A percentile compares a stretch with the other conserved stretches of the same genome.
phyloP scores from a whole-genome alignment of 1,140 invertebrate genomes.

The Trypoxylus dichotomus region DNA sequence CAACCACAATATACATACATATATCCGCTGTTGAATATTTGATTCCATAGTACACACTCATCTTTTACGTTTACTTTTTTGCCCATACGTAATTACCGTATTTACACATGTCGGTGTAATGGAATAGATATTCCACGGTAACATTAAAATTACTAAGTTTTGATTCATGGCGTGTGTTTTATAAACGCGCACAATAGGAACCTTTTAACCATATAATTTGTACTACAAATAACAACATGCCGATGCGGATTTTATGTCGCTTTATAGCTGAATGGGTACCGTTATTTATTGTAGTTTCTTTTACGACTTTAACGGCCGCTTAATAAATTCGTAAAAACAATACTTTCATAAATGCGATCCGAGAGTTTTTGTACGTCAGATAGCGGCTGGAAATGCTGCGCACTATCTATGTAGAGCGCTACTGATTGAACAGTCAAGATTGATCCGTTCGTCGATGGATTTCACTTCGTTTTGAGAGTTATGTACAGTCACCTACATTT shows the following conservation, averaged over 20 bases:
- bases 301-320: neutral
- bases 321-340: neutral
- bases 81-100: neutral
- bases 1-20: neutral
- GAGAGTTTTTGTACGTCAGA: neutral
- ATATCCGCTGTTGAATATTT: neutral
- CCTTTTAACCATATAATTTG: neutral
- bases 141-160: neutral
- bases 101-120: neutral
- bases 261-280: neutral
- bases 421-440: no score
- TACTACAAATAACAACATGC: neutral
- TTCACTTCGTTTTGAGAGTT: no score
- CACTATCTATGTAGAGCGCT: no score
- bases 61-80: neutral
- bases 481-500: no score
- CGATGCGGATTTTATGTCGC: neutral
- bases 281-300: conserved; percentile 3
- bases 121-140: neutral
- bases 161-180: neutral
- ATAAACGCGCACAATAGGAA: neutral
- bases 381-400: no score
- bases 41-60: neutral
- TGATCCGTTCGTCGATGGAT: no score
- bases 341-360: neutral